Evolutionary conservation across 2,888 invertebrate species (phyloP), one percentile per base, ranked within the genome.

Genomic region (Latheticus oryzae): DNA sequence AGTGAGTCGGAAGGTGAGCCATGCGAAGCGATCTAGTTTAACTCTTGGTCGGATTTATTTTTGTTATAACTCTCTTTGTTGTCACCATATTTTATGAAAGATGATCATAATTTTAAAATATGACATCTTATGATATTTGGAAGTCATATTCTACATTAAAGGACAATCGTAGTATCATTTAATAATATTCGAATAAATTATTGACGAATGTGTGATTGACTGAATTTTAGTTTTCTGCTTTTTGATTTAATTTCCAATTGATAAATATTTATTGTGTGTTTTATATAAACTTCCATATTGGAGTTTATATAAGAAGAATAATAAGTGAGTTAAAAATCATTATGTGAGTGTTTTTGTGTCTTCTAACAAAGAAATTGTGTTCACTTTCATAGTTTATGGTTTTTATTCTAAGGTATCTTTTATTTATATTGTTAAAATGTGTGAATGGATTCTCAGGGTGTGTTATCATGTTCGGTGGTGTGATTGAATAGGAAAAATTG

Each of bases 61-160:
- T 61, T 64, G 64, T 67, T 65, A 62, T 63, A 64, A 63, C 57
- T 61, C 58, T 65, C 60, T 61, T 65, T n/a, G n/a, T 58, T 58
- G 26, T 40, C 30, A 12, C 47, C 47, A 45, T 47, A 47, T 40
- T 45, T 38, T 53, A 47, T 53, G 58, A 58, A 47, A 58, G 53
- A 43, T 40, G 52, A 58, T 30, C 47, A 54, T 47, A 38, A 52
- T 52, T 21, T 52, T 8, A 43, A 13, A 40, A 40, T 32, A 5
- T 9, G 32, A 12, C 13, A 12, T n/a, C 16, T n/a, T 33, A 26
- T 28, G 11, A 28, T 28, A 33, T 5, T 15, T 33, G n/a, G n/a
- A n/a, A n/a, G n/a, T n/a, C n/a, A n/a, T n/a, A n/a, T n/a, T n/a
- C n/a, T n/a, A n/a, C 19, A 35, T n/a, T 37, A 35, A 26, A 35